phyloP scores from a whole-genome alignment of 2,888 invertebrate species.

The Trichogramma dendrolimi region DNA sequence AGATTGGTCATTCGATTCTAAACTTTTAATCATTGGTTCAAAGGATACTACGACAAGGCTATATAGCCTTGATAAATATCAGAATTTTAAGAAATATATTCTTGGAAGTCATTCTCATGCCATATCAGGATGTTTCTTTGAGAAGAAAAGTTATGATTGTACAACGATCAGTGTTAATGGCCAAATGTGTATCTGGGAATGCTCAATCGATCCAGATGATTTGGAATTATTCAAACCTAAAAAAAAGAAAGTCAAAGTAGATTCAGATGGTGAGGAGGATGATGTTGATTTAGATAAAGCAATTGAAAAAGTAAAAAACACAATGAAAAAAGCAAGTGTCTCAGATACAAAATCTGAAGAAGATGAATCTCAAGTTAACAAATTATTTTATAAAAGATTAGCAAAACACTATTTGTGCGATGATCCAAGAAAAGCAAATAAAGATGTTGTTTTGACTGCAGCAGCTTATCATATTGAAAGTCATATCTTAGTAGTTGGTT shows the following conservation, averaged over 20 bases:
- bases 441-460: constrained; percentile 68
- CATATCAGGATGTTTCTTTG: constrained; percentile 84
- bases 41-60: constrained; percentile 85
- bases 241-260: constrained; percentile 50
- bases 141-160: constrained; percentile 77
- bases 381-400: constrained; percentile 65
- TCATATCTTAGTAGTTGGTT: constrained; percentile 83
- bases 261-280: constrained; percentile 56
- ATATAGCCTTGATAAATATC: constrained; percentile 68
- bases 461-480: constrained; percentile 77
- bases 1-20: constrained; percentile 91
- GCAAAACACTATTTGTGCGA: constrained; percentile 73
- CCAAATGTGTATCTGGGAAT: constrained; percentile 81
- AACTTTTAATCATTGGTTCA: constrained; percentile 81
- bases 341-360: constrained; percentile 21
- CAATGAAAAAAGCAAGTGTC: constrained; percentile 39
- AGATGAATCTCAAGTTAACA: constrained; percentile 31
- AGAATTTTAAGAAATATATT: constrained; percentile 72
- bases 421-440: constrained; percentile 62
- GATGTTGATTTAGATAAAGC: constrained; percentile 61
- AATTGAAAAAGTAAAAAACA: constrained; percentile 56
- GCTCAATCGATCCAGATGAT: constrained; percentile 69
- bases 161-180: constrained; percentile 81
- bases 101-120: constrained; percentile 82
- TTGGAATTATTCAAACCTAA: constrained; percentile 58